Evolutionary conservation across 2,113 vertebrate species (phyloP).

Genomic region (Bagarius yarrelli): DNA sequence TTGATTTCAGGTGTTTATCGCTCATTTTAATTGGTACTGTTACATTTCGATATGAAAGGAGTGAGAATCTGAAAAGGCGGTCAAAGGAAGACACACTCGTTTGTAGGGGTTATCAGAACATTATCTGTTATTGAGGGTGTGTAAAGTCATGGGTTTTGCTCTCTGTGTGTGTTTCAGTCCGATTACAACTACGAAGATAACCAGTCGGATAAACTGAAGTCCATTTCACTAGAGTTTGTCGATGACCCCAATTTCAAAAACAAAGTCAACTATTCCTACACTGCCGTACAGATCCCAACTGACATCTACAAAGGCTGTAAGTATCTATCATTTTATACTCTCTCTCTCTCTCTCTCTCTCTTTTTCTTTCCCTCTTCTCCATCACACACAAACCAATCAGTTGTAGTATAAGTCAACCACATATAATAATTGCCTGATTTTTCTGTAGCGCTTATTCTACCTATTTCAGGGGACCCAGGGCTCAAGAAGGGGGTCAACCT

Average conservation of each 20-base stretch:
- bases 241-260: constrained; percentile 94
- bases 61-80: not conserved
- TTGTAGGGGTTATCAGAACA: constrained; percentile 15
- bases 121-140: constrained; percentile 31
- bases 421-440: not conserved
- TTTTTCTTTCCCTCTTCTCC: not conserved
- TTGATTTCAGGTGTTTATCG: constrained; percentile 70
- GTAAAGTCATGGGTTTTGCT: constrained; percentile 18
- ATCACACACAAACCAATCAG: not conserved
- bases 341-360: not conserved
- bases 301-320: constrained; percentile 99
- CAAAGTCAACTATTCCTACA: constrained; percentile 95
- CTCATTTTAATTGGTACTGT: constrained; percentile 67
- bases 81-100: constrained; percentile 10
- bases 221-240: constrained; percentile 88
- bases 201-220: constrained; percentile 75
- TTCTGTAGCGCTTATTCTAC: too few relatives aligned
- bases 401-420: not conserved
- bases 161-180: constrained; percentile 65
- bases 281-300: constrained; percentile 98
- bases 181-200: constrained; percentile 82
- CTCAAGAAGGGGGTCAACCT: too few relatives aligned
- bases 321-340: constrained; percentile 58
- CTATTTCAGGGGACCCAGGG: too few relatives aligned
- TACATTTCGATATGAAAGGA: constrained; percentile 54